Evolutionary conservation across 2,888 invertebrate species (phyloP), one percentile per base, ranked within the genome.

Genomic region (Clanis bilineata): DNA sequence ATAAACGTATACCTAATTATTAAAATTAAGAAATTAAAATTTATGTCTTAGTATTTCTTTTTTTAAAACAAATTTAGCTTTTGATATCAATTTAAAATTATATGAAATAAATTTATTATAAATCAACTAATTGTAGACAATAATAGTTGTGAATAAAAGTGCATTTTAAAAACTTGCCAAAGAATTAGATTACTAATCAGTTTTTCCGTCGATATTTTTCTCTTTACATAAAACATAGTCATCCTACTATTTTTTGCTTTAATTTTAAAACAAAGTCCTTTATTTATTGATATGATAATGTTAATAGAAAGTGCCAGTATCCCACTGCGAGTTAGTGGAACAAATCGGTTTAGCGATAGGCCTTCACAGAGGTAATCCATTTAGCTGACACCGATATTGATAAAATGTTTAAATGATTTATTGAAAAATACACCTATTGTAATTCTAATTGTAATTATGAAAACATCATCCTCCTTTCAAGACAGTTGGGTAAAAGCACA

Each of bases 261-360:
- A 64, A 69, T 74, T 61, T 71, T 67, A 70, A 73, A 79, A 82
- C 79, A 79, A 73, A 76, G 70, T 67, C 66, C 70, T 74, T 72
- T 77, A 80, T 83, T 83, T 81, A 86, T 79, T 71, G 80, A 86
- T 89, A 89, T 89, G 84, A 86, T 90, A 88, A 91, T 88, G 83
- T 88, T 85, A 85, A 88, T 85, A 79, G 84, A 86, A 86, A 85
- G 88, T 88, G 88, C 85, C 85, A 83, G 81, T 83, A 76, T 72
- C 91, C 90, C 84, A 89, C 90, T 85, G 90, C 61, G 91, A 80
- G 66, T 70, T 74, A 78, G 86, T 86, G 90, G 90, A 91, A 92
- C 91, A 89, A 91, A 91, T 91, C 77, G 86, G 72, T 77, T 74
- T 70, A 68, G 67, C 74, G 77, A 83, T 83, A 78, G 74, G 65